Base-by-base conservation (phyloP, 2,113 vertebrate species). In the Passer montanus region DNA sequence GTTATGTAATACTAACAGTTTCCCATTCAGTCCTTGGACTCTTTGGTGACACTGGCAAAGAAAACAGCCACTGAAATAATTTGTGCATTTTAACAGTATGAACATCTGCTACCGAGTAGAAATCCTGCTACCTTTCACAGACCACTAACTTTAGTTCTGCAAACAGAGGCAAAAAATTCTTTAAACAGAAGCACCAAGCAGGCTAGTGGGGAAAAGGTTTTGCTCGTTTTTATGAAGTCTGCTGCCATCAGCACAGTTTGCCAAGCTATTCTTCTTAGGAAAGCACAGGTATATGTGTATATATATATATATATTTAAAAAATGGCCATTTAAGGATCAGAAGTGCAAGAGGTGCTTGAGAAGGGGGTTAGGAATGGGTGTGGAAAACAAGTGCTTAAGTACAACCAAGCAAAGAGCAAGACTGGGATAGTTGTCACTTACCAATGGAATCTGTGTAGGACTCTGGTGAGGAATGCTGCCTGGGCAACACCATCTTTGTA, bases 361-460 rank as follows among this genome's bases (percentile, higher is more conserved):
- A 17, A 66, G 5, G 10, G 13, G 6, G 8, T 7, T 69, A 39
- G 9, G 35, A 55, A 62, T 27, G 5, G 14, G 33, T 8, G 46
- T 66, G n/a, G 31, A 60, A 89, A 93, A 84, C 14, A 86, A 92
- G 2, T 24, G 24, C 13, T 8, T 0, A 79, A 87, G 24, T 46
- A 76, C 41, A 83, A 62, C 1, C 56, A 49, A 88, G 53, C 15
- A 81, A 41, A 41, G 12, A 79, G 10, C 17, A 30, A 86, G 35
- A 66, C 27, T 26, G 27, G 13, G 55, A 41, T 4, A 5, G 7
- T 5, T 60, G 41, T 89, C 97, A 98, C 99, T 99, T 96, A 98
- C 98, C 98, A 10, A 98, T 86, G 7, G 99, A 99, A 63, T 99
- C 97, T 55, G 98, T 98, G 97, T 99, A 99, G 1, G 99, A 98